Percentiles rank a stretch among this genome's conserved stretches.
Conservation (phyloP, 2,113 vertebrate species). For the Gallinago undulata region DNA sequence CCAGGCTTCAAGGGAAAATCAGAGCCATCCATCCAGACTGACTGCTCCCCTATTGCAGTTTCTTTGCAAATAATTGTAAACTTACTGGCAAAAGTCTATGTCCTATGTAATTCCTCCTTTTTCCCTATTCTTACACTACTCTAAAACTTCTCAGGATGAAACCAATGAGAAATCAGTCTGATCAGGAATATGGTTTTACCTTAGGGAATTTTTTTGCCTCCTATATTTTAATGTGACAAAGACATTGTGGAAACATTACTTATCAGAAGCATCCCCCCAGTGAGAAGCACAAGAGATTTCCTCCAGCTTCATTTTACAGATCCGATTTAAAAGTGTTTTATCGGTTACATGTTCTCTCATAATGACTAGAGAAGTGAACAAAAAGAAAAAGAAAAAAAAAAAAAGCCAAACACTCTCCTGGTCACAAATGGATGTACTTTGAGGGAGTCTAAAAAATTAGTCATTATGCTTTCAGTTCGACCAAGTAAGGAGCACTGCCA, state of each 20-base stretch:
- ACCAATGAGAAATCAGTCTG: neutral
- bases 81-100: neutral
- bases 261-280: neutral
- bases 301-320: conserved; percentile 22
- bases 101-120: neutral
- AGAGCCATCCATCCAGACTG: neutral
- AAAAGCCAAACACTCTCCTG: neutral
- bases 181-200: neutral
- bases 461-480: neutral
- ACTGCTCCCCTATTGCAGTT: neutral
- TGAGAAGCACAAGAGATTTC: neutral
- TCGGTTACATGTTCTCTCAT: neutral
- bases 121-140: neutral
- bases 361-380: neutral
- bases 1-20: neutral
- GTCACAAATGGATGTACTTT: neutral
- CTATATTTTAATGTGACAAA: neutral
- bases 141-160: neutral
- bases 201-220: neutral
- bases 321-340: conserved; percentile 21
- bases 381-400: neutral
- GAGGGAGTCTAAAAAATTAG: neutral
- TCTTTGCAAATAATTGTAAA: conserved; percentile 1
- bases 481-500: neutral
- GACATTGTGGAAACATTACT: neutral